These are phyloP conservation scores for Mactra quadrangularis DNA, from an alignment of 1,140 invertebrate genomes.

Conservation along the genomic window DNA sequence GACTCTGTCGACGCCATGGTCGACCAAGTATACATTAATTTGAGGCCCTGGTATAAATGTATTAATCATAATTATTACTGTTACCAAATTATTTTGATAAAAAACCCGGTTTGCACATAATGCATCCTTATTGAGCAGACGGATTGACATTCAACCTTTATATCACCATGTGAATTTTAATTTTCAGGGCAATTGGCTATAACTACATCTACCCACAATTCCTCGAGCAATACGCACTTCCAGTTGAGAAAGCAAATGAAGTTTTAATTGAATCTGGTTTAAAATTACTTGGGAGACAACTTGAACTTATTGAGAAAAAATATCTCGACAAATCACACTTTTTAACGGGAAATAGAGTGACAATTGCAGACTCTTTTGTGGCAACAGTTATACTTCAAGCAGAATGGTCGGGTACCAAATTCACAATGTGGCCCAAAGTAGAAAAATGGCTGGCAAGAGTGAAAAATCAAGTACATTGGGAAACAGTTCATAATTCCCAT, in stretches of 20 bases:
- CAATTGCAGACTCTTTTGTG: slow-evolving; percentile 68
- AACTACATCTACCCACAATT: slow-evolving; percentile 73
- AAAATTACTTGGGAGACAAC: slow-evolving; percentile 58
- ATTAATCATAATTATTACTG: too few species aligned
- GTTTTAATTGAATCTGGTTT: slow-evolving; percentile 68
- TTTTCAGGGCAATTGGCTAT: slow-evolving; percentile 66
- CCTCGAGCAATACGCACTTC: slow-evolving; percentile 69
- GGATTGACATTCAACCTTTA: too few species aligned
- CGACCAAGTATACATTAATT: too few species aligned
- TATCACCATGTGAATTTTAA: slow-evolving; percentile 4
- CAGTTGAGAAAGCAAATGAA: slow-evolving; percentile 65
- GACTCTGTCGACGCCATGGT: too few species aligned
- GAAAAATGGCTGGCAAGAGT: slow-evolving; percentile 68
- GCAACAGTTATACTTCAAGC: slow-evolving; percentile 69
- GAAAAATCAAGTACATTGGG: slow-evolving; percentile 68
- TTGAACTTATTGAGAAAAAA: slow-evolving; percentile 67
- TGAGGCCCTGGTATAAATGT: too few species aligned
- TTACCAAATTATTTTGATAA: too few species aligned
- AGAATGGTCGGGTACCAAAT: slow-evolving; percentile 67
- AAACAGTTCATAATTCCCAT: slow-evolving; percentile 69
- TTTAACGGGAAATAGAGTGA: slow-evolving; percentile 65
- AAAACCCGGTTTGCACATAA: too few species aligned
- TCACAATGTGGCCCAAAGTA: slow-evolving; percentile 71
- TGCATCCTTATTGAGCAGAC: too few species aligned
- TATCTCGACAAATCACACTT: slow-evolving; percentile 67